A percentile compares a stretch with the other conserved stretches of the same genome.
These are phyloP conservation scores for Leptura quadrifasciata DNA, from an alignment of 2,888 invertebrate genomes.

Conservation along the genomic window DNA sequence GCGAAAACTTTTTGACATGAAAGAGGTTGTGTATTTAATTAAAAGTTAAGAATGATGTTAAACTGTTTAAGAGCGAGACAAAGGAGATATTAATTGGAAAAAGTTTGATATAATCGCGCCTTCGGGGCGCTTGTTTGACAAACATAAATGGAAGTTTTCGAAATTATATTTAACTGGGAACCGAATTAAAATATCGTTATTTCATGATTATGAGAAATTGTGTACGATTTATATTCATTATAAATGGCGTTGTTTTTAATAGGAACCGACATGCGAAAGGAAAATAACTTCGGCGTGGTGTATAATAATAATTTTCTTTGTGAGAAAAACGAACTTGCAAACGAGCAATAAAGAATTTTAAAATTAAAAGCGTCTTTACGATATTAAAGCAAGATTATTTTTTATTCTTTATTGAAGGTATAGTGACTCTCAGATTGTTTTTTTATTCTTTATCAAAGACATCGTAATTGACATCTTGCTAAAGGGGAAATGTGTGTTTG, in stretches of 20 bases:
- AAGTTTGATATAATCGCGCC: conserved; percentile 31
- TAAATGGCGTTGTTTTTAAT: background rate
- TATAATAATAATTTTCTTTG: background rate
- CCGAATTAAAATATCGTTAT: conserved; percentile 28
- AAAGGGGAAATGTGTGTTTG: too few species aligned
- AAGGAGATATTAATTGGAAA: conserved; percentile 39
- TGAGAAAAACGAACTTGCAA: background rate
- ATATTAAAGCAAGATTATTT: too few species aligned
- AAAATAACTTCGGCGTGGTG: background rate
- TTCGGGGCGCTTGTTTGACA: conserved; percentile 18
- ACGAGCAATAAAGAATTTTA: background rate
- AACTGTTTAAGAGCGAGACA: conserved; percentile 17
- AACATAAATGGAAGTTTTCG: conserved; percentile 2
- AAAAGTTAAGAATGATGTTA: conserved; percentile 31
- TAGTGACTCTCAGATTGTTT: too few species aligned
- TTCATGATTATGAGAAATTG: conserved; percentile 14
- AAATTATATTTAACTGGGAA: conserved; percentile 13
- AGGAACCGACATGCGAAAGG: background rate
- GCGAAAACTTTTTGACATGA: conserved; percentile 15
- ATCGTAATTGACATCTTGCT: too few species aligned
- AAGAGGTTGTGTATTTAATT: conserved; percentile 34
- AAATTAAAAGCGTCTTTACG: background rate
- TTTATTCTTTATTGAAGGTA: too few species aligned
- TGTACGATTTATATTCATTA: conserved; percentile 1
- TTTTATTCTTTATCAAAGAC: too few species aligned